Evolutionary conservation across 2,888 invertebrate species (phyloP), one percentile per base, ranked within the genome.

Genomic region (Ophioninae sp.): DNA sequence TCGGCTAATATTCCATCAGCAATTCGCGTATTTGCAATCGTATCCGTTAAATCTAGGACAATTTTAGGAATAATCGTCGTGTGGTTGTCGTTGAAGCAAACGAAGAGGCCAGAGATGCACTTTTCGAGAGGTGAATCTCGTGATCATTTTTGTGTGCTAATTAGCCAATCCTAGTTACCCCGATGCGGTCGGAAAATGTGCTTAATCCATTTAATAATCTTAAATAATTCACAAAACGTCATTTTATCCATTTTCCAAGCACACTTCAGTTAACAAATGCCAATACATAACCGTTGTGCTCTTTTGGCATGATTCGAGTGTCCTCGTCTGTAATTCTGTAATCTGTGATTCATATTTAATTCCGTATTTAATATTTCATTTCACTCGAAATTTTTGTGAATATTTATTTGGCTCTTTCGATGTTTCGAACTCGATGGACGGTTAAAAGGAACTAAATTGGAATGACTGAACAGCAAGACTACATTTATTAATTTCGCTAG

Each of bases 191-290:
- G 30, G 30, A 30, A 30, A 30, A 30, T 30, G 30, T 30, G 30
- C 30, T 30, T 30, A 30, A 30, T 30, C 30, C 30, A 30, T 30
- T 30, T 61, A 72, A 21, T 13, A 41, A 72, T 21, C 41, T 37
- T 57, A 59, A 81, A 70, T 81, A 57, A 50, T 75, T 44, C 57
- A 44, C 57, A 21, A 41, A 37, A 76, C 67, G 57, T 13, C 3
- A n/a, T 76, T 76, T 57, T 21, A 6, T 59, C 10, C 0, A n/a
- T 57, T 59, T 17, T 57, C 37, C 67, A 59, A 23, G 37, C 39
- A 7, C 41, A 39, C 17, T 30, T 39, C 57, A 59, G 59, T 76
- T 68, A 59, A 17, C 20, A 56, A 13, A 68, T 39, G n/a, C 39
- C 7, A n/a, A 39, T 39, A 44, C 7, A 76, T 44, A 61, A 67